Evolutionary conservation across 1,140 invertebrate genomes (phyloP).

Genomic region (Phymastichus coffea): DNA sequence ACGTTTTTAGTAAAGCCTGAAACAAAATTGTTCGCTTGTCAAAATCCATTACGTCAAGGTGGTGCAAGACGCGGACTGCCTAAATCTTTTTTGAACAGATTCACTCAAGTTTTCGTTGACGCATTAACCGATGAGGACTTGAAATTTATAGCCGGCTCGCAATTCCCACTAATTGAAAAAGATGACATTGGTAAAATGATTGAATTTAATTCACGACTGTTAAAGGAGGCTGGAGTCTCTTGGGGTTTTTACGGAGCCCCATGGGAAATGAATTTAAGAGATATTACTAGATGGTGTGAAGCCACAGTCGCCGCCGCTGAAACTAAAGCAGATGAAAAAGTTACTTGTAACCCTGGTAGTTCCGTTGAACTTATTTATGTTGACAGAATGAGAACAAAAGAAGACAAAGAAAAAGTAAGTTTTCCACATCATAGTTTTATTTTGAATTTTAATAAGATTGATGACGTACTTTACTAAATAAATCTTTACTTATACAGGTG

Average conservation of each 20-base stretch:
- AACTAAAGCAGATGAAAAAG: slow-evolving; percentile 31
- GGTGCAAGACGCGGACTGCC: slow-evolving; percentile 94
- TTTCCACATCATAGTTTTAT: not conserved
- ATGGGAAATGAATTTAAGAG: slow-evolving; percentile 97
- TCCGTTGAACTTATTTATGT: slow-evolving; percentile 77
- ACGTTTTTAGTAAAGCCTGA: slow-evolving; percentile 76
- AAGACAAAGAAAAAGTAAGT: slow-evolving; percentile 68
- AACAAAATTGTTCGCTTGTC: slow-evolving; percentile 94
- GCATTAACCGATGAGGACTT: slow-evolving; percentile 78
- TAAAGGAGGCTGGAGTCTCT: slow-evolving; percentile 62
- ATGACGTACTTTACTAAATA: slow-evolving; percentile 19
- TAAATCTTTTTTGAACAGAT: slow-evolving; percentile 96
- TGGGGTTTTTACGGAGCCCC: slow-evolving; percentile 81
- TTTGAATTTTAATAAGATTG: not conserved
- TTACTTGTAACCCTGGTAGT: slow-evolving; percentile 60
- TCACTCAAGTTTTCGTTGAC: slow-evolving; percentile 93
- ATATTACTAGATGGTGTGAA: slow-evolving; percentile 92
- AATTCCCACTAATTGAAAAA: slow-evolving; percentile 58
- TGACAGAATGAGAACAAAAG: slow-evolving; percentile 74
- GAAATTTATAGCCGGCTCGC: slow-evolving; percentile 60
- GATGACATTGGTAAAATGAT: slow-evolving; percentile 74
- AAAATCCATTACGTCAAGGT: slow-evolving; percentile 97
- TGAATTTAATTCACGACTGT: slow-evolving; percentile 74
- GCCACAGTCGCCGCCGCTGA: slow-evolving; percentile 45
- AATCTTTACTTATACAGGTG: slow-evolving; percentile 53